A percentile compares a stretch with the other conserved stretches of the same genome.
Conservation (phyloP, 2,888 invertebrate genomes). For the Seladonia tumulorum region DNA sequence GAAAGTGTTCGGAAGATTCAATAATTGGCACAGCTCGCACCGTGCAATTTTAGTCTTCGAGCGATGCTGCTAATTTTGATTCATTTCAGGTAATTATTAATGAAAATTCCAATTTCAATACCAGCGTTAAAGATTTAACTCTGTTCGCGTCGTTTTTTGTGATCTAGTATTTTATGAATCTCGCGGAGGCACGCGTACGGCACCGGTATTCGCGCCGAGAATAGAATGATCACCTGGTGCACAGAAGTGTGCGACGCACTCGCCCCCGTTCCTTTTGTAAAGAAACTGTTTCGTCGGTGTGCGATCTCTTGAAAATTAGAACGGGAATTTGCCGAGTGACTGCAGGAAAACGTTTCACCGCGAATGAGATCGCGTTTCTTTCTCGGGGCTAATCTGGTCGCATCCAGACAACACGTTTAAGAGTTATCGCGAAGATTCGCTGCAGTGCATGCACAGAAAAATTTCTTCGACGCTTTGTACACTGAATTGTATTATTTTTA, state of each 20-base stretch:
- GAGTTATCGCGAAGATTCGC: background rate
- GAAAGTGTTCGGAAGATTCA: background rate
- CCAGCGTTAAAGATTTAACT: conserved; percentile 30
- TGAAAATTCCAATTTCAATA: conserved; percentile 39
- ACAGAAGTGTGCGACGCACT: conserved; percentile 16
- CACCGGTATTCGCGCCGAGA: conserved; percentile 45
- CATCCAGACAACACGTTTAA: background rate
- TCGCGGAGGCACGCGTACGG: conserved; percentile 13
- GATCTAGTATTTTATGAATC: conserved; percentile 9
- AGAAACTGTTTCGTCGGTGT: background rate
- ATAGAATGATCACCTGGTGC: conserved; percentile 12
- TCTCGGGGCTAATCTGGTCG: background rate
- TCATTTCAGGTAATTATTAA: conserved; percentile 37
- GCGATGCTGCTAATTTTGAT: background rate
- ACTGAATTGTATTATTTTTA: too few relatives aligned
- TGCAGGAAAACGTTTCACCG: background rate
- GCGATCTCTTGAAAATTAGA: background rate
- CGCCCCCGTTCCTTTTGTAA: conserved; percentile 29
- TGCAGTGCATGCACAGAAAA: background rate
- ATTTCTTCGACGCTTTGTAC: too few relatives aligned
- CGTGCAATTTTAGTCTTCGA: background rate
- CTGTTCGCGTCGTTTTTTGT: conserved; percentile 20
- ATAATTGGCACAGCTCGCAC: background rate
- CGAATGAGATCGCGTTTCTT: background rate
- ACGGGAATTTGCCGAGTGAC: background rate